Evolutionary conservation across 2,888 invertebrate genomes (phyloP), one percentile per base, ranked within the genome.

Genomic region (Dryobota labecula): DNA sequence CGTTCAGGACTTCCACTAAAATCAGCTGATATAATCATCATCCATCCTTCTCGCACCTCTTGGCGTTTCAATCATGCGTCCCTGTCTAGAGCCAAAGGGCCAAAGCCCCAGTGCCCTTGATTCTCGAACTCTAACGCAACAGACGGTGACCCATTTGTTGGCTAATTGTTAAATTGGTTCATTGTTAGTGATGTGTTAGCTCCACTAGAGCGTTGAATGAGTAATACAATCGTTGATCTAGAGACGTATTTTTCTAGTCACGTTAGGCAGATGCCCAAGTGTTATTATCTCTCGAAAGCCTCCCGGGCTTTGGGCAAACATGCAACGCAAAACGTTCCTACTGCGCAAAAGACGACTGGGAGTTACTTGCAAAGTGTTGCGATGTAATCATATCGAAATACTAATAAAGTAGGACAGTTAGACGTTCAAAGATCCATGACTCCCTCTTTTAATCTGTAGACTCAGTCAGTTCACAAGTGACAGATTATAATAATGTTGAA

Each of bases 61-160:
- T 47, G 36, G 65, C 33, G 5, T 74, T 72, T 67, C 62, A 78
- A 83, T 84, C 57, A 72, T 71, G 77, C 78, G 70, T 88, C 88
- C 76, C 84, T 74, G 62, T 88, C 80, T 56, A 51, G 57, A 58
- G 53, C 64, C 73, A 72, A 83, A 87, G 89, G 90, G 91, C 88
- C 87, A 88, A 87, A 89, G 88, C 87, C 89, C 89, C 67, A 87
- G 53, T 88, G 91, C 90, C 93, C 93, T 93, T 91, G 92, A 89
- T 88, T 86, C 38, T 85, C 81, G 85, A 75, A 84, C 83, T 79
- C 83, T 69, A 89, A 87, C 84, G 88, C 89, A 88, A 78, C 89
- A 87, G 90, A 89, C 90, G 85, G 90, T 90, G 91, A 91, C 92
- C 90, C 80, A 91, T 83, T 88, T 91, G 76, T 71, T 74, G 78